Percentiles rank a stretch among this genome's conserved stretches.
Conservation (phyloP, 2,888 invertebrate species). For the Charanyca ferruginea region DNA sequence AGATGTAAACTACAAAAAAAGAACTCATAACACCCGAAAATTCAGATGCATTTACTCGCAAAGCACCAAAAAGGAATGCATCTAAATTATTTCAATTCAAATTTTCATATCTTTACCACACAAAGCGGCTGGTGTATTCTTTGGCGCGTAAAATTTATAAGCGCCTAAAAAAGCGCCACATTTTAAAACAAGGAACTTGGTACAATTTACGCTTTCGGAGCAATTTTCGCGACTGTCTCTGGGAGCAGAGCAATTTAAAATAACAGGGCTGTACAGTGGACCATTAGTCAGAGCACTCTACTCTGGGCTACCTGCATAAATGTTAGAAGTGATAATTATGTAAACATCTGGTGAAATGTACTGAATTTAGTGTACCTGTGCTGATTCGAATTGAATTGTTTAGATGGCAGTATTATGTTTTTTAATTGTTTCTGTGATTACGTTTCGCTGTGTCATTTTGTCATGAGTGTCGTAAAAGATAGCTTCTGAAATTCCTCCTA, state of each 20-base stretch:
- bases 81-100: slow-evolving; percentile 62
- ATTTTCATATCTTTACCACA: slow-evolving; percentile 61
- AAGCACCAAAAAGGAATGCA: slow-evolving; percentile 23
- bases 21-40: slow-evolving; percentile 21
- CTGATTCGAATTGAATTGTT: slow-evolving; percentile 20
- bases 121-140: slow-evolving; percentile 39
- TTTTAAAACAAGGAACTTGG: slow-evolving; percentile 58
- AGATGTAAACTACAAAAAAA: slow-evolving; percentile 2
- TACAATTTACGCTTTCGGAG: slow-evolving; percentile 58
- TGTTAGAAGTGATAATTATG: slow-evolving; percentile 49
- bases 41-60: slow-evolving; percentile 29
- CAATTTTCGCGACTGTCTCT: slow-evolving; percentile 62
- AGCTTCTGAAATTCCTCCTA: not conserved
- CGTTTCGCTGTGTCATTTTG: slow-evolving; percentile 5
- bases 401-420: slow-evolving; percentile 5
- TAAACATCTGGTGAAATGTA: slow-evolving; percentile 50
- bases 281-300: slow-evolving; percentile 67
- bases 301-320: slow-evolving; percentile 49
- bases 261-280: slow-evolving; percentile 63
- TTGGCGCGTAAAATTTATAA: slow-evolving; percentile 57
- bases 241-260: slow-evolving; percentile 65
- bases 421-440: slow-evolving; percentile 19
- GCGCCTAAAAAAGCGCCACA: slow-evolving; percentile 23
- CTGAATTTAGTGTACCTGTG: slow-evolving; percentile 31
- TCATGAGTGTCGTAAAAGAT: not conserved